A percentile compares a stretch with the other conserved stretches of the same genome.
Conservation (phyloP, 2,797 vertebrate genomes). For the Poeciliopsis infans region DNA sequence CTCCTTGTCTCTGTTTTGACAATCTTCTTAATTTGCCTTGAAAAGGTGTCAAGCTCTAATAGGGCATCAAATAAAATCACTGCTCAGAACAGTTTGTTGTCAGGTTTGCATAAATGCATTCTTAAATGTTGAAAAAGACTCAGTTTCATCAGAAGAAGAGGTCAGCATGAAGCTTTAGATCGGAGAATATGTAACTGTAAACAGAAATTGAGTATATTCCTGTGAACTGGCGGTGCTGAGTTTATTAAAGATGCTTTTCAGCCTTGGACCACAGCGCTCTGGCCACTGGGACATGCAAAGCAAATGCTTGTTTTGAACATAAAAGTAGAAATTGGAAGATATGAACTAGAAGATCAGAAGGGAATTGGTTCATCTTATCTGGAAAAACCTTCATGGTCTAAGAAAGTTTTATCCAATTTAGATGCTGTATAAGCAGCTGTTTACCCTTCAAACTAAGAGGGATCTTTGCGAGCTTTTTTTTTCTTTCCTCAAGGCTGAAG, state of each 20-base stretch:
- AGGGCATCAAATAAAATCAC: not conserved
- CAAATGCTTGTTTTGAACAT: constrained; percentile 12
- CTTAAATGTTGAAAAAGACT: not conserved
- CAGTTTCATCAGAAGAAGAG: not conserved
- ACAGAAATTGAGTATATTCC: constrained; percentile 3
- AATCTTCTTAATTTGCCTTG: not conserved
- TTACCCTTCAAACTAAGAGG: not conserved
- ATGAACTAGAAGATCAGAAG: not conserved
- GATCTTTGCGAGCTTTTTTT: no score
- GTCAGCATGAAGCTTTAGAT: not conserved
- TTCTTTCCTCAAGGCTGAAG: not conserved
- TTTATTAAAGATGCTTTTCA: constrained; percentile 14
- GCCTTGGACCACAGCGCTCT: not conserved
- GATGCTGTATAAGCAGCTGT: constrained; percentile 1
- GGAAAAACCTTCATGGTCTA: not conserved
- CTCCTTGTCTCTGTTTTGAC: not conserved
- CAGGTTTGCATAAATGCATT: not conserved
- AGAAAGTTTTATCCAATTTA: constrained; percentile 6
- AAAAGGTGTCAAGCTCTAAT: constrained; percentile 4
- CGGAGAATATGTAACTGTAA: not conserved
- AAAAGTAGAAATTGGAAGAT: not conserved
- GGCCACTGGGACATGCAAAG: not conserved
- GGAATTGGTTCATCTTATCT: constrained; percentile 6
- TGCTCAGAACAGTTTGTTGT: not conserved
- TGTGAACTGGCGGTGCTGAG: not conserved